These are phyloP conservation scores for Oeneis ivallda DNA, from an alignment of 2,888 invertebrate species.

Conservation along the genomic window DNA sequence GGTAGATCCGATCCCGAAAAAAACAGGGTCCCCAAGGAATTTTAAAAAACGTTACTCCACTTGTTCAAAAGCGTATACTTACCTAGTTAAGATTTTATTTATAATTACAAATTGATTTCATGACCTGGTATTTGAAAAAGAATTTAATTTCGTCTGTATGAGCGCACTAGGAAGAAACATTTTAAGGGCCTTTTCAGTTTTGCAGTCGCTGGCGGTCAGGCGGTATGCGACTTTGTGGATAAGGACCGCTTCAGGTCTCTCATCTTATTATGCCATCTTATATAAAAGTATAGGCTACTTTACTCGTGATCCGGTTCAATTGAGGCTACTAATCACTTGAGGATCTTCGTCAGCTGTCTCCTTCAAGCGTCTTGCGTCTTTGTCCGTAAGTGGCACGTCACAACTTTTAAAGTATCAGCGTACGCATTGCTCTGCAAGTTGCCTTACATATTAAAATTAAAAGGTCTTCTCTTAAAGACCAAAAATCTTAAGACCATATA, in stretches of 20 bases:
- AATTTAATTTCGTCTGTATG: no score
- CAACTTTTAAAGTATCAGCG: not conserved
- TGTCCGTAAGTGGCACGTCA: slow-evolving; percentile 8
- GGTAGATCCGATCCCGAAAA: no score
- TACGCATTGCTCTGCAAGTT: not conserved
- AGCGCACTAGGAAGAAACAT: no score
- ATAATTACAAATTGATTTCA: no score
- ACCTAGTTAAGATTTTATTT: no score
- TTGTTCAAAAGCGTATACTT: no score
- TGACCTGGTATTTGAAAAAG: no score
- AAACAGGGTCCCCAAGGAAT: no score
- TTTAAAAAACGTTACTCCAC: no score
- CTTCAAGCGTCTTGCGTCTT: not conserved
- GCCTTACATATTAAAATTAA: not conserved
- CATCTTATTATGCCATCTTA: slow-evolving; percentile 19
- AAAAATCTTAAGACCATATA: no score
- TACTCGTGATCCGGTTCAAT: slow-evolving; percentile 4
- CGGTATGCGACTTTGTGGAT: slow-evolving; percentile 9
- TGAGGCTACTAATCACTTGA: slow-evolving; percentile 13
- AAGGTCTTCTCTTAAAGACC: no score
- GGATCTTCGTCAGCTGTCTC: slow-evolving; percentile 8
- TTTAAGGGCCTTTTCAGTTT: not conserved
- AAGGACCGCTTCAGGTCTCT: slow-evolving; percentile 3
- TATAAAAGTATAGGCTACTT: slow-evolving; percentile 14
- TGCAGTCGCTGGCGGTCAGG: not conserved